Base-by-base conservation (phyloP, 2,797 vertebrate genomes). In the Labroides dimidiatus region DNA sequence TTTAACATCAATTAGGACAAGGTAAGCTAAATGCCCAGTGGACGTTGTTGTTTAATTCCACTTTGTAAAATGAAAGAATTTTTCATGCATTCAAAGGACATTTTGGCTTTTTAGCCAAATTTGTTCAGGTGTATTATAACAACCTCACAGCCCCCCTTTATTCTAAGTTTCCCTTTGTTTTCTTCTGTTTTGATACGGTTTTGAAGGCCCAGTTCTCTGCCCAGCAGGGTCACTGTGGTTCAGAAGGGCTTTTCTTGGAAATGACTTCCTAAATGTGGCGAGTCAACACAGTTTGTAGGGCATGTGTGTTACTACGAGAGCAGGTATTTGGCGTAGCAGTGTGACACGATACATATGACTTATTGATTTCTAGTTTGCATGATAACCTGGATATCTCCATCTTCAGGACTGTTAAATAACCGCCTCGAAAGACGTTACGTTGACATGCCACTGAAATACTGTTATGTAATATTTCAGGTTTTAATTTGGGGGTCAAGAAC, bases 321-420 rank as follows among this genome's bases (percentile, higher is more conserved):
- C 60, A 75, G 72, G 76, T 73, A 89, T 90, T 82, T 81, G 63
- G 16, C 76, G 33, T 37, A 50, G 61, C 42, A 7, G 64, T 85
- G 85, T 47, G 64, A 89, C 70, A 57, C 62, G n/a, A 53, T 20
- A 54, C 49, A 14, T 44, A 51, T 81, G 82, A 84, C 66, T 16
- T 64, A 84, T 73, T 62, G 56, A 37, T 72, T 84, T 87, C 61
- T 75, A 60, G 78, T 72, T 57, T 87, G 70, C 10, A 8, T 0
- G 80, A 67, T 44, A 85, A 60, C 66, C 54, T 54, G 57, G 0
- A 1, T 62, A 49, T 69, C 49, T 75, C 53, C 57, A 70, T 62
- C 74, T 30, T 15, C 20, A n/a, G 49, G 16, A 23, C 19, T 56
- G 68, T 52, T 44, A 51, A 20, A 64, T 61, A 57, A 62, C 65